phyloP scores from a whole-genome alignment of 2,113 vertebrate genomes.

The Cololabis saira region DNA sequence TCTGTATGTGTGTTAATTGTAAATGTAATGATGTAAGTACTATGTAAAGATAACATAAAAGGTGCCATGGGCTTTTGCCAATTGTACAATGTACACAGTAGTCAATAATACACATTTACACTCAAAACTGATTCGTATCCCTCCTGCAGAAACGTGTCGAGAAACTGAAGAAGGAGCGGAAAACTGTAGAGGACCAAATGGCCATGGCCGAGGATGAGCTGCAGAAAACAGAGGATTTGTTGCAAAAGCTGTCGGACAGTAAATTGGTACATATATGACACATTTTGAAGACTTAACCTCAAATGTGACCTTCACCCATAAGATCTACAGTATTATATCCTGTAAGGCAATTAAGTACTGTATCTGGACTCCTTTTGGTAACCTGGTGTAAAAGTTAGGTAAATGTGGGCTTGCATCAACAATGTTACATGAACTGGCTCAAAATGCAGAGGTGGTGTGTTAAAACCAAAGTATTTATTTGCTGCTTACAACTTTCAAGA shows the following conservation, averaged over 20 bases:
- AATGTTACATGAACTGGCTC: too few relatives aligned
- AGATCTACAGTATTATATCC: too few relatives aligned
- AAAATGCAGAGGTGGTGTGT: too few relatives aligned
- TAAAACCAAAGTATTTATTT: too few relatives aligned
- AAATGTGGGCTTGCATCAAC: too few relatives aligned
- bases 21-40: too few relatives aligned
- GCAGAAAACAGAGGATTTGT: constrained; percentile 74
- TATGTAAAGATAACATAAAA: not conserved
- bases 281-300: not conserved
- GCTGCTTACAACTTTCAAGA: too few relatives aligned
- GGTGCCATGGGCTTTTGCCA: not conserved
- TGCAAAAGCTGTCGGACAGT: constrained; percentile 81
- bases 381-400: too few relatives aligned
- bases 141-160: constrained; percentile 81
- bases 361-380: too few relatives aligned
- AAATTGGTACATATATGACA: constrained; percentile 84
- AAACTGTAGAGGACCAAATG: constrained; percentile 77
- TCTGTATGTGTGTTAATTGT: too few relatives aligned
- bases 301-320: too few relatives aligned
- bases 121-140: not conserved
- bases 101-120: not conserved
- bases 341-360: too few relatives aligned
- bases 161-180: constrained; percentile 80
- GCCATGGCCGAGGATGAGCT: constrained; percentile 82
- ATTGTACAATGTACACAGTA: not conserved